phyloP scores from a whole-genome alignment of 1,140 invertebrate genomes.

The Wasmannia auropunctata region DNA sequence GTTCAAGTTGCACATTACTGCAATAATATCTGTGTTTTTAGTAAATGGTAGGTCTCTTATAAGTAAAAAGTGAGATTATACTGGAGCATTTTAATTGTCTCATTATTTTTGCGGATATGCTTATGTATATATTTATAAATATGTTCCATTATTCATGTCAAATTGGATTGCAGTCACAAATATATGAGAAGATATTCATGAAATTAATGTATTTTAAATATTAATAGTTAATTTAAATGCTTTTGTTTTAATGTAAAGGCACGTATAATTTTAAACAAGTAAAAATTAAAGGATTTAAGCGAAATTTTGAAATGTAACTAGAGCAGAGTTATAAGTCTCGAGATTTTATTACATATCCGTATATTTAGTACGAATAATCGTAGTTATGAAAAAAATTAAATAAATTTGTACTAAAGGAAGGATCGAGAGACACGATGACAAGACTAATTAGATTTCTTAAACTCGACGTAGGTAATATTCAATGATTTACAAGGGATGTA shows the following conservation, averaged over 20 bases:
- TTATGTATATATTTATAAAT: neutral
- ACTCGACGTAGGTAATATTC: neutral
- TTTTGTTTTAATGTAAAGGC: neutral
- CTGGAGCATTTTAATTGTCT: neutral
- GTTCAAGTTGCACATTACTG: neutral
- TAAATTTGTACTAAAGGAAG: neutral
- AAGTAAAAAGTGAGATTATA: neutral
- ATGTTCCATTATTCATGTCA: neutral
- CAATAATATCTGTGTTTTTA: constrained; percentile 3
- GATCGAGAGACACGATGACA: neutral
- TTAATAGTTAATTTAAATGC: neutral
- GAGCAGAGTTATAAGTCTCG: neutral
- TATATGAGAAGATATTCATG: neutral
- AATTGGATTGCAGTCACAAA: neutral
- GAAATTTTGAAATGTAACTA: neutral
- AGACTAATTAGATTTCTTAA: neutral
- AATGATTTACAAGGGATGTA: neutral
- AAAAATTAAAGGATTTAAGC: neutral
- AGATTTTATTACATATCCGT: neutral
- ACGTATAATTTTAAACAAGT: neutral
- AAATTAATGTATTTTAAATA: neutral
- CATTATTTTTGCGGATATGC: neutral
- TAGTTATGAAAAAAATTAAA: neutral
- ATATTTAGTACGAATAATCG: neutral
- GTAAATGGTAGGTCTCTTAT: neutral